phyloP scores from a whole-genome alignment of 1,140 invertebrate species.

The Asbolus verrucosus region DNA sequence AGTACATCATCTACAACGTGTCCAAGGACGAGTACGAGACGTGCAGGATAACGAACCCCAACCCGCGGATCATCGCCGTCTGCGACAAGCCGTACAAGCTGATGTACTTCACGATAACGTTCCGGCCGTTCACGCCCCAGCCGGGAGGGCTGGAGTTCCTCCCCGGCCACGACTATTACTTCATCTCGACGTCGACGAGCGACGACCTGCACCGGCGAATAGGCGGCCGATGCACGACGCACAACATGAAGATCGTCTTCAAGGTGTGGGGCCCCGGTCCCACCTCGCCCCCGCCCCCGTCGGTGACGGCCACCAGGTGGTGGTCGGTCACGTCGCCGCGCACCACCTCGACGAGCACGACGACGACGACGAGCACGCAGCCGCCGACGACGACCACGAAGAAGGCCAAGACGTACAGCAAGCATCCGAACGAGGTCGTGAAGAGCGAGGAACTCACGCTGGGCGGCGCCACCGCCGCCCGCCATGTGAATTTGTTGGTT shows the following conservation, averaged over 20 bases:
- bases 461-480: constrained; percentile 48
- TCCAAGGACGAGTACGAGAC: constrained; percentile 96
- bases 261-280: constrained; percentile 75
- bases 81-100: constrained; percentile 95
- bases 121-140: constrained; percentile 95
- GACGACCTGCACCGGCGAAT: constrained; percentile 91
- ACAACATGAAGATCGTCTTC: constrained; percentile 97
- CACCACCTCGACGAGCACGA: constrained; percentile 61
- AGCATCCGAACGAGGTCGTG: constrained; percentile 90
- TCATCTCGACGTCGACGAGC: constrained; percentile 93
- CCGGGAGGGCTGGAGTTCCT: constrained; percentile 94
- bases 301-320: constrained; percentile 38
- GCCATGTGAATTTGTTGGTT: constrained; percentile 51
- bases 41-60: constrained; percentile 94
- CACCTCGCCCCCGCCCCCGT: constrained; percentile 57
- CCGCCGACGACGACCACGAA: constrained; percentile 61
- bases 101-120: constrained; percentile 97
- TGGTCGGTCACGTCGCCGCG: constrained; percentile 62
- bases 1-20: constrained; percentile 97
- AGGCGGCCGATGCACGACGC: constrained; percentile 84
- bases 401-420: constrained; percentile 75
- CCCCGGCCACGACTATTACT: constrained; percentile 95
- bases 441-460: constrained; percentile 89
- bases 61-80: constrained; percentile 91
- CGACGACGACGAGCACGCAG: constrained; percentile 54